Conservation (phyloP, 2,888 invertebrate species). For the Parnassius glacialis region DNA sequence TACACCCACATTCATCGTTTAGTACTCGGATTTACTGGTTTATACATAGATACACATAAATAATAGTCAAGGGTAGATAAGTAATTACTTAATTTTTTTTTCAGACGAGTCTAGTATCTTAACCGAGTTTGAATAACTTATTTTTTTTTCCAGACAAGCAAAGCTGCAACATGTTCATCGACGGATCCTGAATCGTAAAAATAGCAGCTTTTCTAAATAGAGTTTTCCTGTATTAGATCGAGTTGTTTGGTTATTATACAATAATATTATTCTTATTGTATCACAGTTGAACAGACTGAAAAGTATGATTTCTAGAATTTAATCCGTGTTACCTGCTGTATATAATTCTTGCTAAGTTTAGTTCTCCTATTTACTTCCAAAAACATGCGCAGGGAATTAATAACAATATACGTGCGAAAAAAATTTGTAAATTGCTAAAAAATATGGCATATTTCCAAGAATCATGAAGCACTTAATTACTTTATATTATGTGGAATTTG, state of each 20-base stretch:
- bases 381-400: not conserved
- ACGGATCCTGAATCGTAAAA: constrained; percentile 59
- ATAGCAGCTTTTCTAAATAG: constrained; percentile 24
- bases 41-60: no score
- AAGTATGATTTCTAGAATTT: constrained; percentile 41
- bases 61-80: no score
- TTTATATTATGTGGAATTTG: no score
- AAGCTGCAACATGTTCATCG: constrained; percentile 58
- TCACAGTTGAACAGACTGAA: constrained; percentile 30
- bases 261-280: constrained; percentile 30
- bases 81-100: constrained; percentile 35
- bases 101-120: constrained; percentile 54
- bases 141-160: constrained; percentile 62
- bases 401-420: no score
- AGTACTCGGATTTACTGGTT: no score
- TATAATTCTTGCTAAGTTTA: constrained; percentile 24
- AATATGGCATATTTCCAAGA: no score
- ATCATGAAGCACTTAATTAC: no score
- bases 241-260: constrained; percentile 20
- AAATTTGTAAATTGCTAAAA: no score
- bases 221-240: not conserved
- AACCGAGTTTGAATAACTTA: no score
- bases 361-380: not conserved
- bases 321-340: constrained; percentile 45
- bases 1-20: no score